A percentile compares a stretch with the other conserved stretches of the same genome.
phyloP scores from a whole-genome alignment of 1,140 invertebrate species.

The Drosophila erecta region DNA sequence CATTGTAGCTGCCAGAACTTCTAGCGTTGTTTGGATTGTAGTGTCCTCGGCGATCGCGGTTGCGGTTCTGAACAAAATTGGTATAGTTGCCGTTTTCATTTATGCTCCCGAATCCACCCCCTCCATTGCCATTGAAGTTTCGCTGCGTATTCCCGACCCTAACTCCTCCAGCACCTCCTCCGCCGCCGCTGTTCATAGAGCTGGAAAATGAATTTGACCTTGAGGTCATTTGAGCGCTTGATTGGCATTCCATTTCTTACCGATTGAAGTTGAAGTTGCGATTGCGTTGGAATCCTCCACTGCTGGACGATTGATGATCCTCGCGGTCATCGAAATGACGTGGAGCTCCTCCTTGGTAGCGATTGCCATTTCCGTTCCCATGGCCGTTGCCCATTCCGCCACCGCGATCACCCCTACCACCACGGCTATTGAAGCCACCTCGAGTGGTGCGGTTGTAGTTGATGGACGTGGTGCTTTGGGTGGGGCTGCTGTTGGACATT shows the following conservation, averaged over 20 bases:
- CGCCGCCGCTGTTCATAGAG: slow-evolving; percentile 23
- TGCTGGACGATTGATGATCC: slow-evolving; percentile 10
- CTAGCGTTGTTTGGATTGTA: slow-evolving; percentile 60
- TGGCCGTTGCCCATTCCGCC: not conserved
- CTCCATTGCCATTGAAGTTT: slow-evolving; percentile 18
- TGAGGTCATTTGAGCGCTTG: no score
- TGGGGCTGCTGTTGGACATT: slow-evolving; percentile 41
- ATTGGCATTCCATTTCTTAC: slow-evolving; percentile 9
- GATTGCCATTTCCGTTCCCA: slow-evolving; percentile 11
- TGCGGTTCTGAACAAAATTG: slow-evolving; percentile 72
- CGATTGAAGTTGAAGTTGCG: slow-evolving; percentile 58
- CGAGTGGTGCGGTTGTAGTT: slow-evolving; percentile 7
- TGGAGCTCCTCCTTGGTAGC: slow-evolving; percentile 23
- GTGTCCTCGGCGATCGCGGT: slow-evolving; percentile 73
- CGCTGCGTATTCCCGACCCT: not conserved
- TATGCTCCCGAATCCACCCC: not conserved
- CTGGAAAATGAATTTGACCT: not conserved
- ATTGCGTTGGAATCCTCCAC: slow-evolving; percentile 44
- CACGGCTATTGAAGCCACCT: slow-evolving; percentile 24
- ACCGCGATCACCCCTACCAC: slow-evolving; percentile 6
- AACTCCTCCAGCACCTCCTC: slow-evolving; percentile 12
- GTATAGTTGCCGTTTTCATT: slow-evolving; percentile 44
- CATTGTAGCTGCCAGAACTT: slow-evolving; percentile 6
- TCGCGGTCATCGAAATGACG: slow-evolving; percentile 31
- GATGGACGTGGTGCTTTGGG: slow-evolving; percentile 32